phyloP scores from a whole-genome alignment of 1,140 invertebrate genomes.

The Drosophila azteca region DNA sequence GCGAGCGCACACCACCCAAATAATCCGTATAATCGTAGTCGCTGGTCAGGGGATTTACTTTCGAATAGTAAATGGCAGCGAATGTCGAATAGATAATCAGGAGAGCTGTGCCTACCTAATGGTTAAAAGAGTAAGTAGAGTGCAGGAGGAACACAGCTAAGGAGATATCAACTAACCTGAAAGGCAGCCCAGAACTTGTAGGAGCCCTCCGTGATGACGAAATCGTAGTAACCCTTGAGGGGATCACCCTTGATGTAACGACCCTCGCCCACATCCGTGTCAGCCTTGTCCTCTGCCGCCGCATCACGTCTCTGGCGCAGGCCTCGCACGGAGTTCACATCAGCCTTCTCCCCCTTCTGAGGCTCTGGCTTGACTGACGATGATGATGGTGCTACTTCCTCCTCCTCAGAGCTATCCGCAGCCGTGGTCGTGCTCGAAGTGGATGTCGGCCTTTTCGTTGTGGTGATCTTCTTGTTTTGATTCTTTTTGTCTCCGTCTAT shows the following conservation, averaged over 20 bases:
- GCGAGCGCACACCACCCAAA: constrained; percentile 85
- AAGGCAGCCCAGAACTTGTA: constrained; percentile 95
- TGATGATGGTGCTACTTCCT: constrained; percentile 10
- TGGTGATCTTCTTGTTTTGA: constrained; percentile 54
- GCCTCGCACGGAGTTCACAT: constrained; percentile 46
- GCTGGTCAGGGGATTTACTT: constrained; percentile 90
- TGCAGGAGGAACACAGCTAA: neutral
- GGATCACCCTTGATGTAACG: constrained; percentile 86
- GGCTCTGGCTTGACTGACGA: constrained; percentile 29
- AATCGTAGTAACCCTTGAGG: constrained; percentile 91
- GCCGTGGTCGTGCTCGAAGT: constrained; percentile 22
- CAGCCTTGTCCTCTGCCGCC: constrained; percentile 29
- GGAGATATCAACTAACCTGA: constrained; percentile 85
- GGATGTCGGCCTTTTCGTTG: constrained; percentile 34
- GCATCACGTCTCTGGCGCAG: constrained; percentile 57
- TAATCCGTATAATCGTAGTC: constrained; percentile 91
- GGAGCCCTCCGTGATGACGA: constrained; percentile 92
- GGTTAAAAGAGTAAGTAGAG: neutral
- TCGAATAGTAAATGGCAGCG: constrained; percentile 93
- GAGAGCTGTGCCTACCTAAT: constrained; percentile 89
- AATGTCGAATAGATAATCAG: constrained; percentile 92
- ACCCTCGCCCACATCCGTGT: constrained; percentile 69
- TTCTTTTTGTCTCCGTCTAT: constrained; percentile 59
- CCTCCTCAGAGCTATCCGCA: constrained; percentile 34
- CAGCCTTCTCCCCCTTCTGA: constrained; percentile 27